Conservation (phyloP, 2,797 vertebrate species). For the Darevskia mixta region DNA sequence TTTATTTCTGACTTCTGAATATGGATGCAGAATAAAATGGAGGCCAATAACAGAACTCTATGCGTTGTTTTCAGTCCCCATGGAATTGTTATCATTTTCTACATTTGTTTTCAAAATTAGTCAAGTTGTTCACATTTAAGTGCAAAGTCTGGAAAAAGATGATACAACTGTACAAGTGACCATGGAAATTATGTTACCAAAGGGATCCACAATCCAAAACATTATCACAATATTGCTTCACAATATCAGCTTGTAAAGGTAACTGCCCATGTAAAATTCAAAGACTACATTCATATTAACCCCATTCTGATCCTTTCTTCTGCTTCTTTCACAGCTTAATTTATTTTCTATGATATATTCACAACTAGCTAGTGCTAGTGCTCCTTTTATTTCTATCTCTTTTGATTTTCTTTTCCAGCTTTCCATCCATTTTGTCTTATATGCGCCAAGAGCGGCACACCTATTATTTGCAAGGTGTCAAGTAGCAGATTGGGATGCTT, state of each 20-base stretch:
- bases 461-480: neutral
- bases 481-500: neutral
- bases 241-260: neutral
- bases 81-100: neutral
- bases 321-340: neutral
- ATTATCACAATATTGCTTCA: neutral
- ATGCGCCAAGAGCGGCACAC: neutral
- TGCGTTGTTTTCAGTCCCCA: neutral
- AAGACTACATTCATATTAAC: neutral
- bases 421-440: neutral
- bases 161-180: neutral
- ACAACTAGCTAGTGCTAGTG: neutral
- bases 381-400: neutral
- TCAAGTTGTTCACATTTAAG: neutral
- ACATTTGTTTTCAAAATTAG: neutral
- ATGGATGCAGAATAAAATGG: neutral
- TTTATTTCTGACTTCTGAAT: neutral
- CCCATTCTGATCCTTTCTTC: neutral
- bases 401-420: neutral
- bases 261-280: neutral
- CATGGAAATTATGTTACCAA: neutral
- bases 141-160: neutral
- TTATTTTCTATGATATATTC: neutral
- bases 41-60: neutral
- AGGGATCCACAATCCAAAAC: neutral